Percentiles rank a stretch among this genome's conserved stretches.
Conservation (phyloP, 1,140 invertebrate species). For the Neodiprion pinetum region DNA sequence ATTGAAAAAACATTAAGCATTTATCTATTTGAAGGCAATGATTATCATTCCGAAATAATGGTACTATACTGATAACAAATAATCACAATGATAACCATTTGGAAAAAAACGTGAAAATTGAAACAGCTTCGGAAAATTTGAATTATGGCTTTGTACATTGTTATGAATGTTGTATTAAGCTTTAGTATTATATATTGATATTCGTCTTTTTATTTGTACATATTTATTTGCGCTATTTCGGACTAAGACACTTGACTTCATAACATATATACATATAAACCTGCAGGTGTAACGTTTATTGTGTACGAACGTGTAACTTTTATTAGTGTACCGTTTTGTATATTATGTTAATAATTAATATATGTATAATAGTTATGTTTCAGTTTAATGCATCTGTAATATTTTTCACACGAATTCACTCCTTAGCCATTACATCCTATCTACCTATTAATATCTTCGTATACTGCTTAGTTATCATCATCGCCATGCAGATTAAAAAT, state of each 20-base stretch:
- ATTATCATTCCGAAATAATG: constrained; percentile 20
- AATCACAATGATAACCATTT: neutral
- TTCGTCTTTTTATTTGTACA: constrained; percentile 31
- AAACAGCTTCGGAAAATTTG: constrained; percentile 10
- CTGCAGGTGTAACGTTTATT: constrained; percentile 36
- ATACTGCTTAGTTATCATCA: too few relatives aligned
- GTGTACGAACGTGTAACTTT: constrained; percentile 35
- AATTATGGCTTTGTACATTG: constrained; percentile 30
- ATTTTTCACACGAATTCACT: too few relatives aligned
- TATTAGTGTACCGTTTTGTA: constrained; percentile 38
- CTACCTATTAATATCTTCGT: too few relatives aligned
- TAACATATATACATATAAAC: constrained; percentile 22
- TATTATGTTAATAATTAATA: constrained; percentile 44
- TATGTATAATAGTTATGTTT: constrained; percentile 29
- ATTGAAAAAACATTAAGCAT: constrained; percentile 19
- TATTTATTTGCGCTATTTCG: constrained; percentile 27
- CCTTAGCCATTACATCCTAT: too few relatives aligned
- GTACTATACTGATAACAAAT: constrained; percentile 9
- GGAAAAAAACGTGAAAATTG: neutral
- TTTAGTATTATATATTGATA: constrained; percentile 20
- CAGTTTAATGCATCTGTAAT: constrained; percentile 23
- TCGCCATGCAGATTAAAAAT: too few relatives aligned
- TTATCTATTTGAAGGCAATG: constrained; percentile 15
- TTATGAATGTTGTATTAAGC: constrained; percentile 25
- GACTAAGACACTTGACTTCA: neutral